Conservation (phyloP, 2,113 vertebrate genomes). For the Antechinus flavipes region DNA sequence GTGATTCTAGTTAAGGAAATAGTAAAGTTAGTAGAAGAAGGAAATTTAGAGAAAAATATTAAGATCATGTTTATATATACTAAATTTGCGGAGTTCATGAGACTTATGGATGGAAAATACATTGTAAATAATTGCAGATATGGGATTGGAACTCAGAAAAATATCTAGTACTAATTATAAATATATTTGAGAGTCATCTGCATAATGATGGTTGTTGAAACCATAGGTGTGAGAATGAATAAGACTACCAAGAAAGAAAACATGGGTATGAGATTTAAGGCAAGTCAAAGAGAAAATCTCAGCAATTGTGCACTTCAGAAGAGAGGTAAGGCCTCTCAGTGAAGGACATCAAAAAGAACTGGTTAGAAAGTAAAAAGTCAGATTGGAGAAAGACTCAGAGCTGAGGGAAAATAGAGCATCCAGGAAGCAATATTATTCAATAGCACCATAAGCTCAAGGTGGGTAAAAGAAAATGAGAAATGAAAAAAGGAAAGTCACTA, state of each 20-base stretch:
- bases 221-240: background rate
- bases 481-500: background rate
- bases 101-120: background rate
- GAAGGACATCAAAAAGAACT: background rate
- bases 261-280: background rate
- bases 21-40: background rate
- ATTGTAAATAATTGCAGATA: background rate
- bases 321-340: background rate
- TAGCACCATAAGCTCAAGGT: background rate
- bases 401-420: background rate
- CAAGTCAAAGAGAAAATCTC: background rate
- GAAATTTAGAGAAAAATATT: background rate
- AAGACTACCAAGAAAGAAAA: background rate
- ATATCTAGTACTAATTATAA: background rate
- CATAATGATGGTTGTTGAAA: background rate
- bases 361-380: background rate
- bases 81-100: background rate
- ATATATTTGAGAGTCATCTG: background rate
- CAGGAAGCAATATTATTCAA: background rate
- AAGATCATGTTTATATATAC: background rate
- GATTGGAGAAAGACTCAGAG: background rate
- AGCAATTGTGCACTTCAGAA: background rate
- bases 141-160: background rate
- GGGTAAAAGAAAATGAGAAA: background rate
- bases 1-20: background rate